Evolutionary conservation across 2,113 vertebrate species (phyloP).

Genomic region (Lipophrys pholis): DNA sequence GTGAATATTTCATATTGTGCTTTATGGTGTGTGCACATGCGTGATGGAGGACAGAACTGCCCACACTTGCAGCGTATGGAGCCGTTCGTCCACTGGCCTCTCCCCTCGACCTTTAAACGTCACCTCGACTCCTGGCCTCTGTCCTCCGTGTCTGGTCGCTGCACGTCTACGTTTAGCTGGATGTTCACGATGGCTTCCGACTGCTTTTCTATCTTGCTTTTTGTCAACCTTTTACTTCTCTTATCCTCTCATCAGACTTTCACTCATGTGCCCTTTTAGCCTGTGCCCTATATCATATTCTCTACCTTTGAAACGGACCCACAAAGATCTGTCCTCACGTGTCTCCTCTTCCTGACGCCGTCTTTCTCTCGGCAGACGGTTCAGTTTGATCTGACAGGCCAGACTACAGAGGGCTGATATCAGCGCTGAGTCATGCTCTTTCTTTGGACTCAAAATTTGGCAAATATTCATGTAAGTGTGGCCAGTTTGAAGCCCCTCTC

Average conservation of each 20-base stretch:
- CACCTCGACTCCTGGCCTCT: not conserved
- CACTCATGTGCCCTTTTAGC: conserved; percentile 13
- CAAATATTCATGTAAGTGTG: not conserved
- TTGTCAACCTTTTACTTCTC: not conserved
- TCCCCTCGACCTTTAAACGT: not conserved
- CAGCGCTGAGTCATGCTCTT: conserved; percentile 39
- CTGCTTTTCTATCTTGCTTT: conserved; percentile 15
- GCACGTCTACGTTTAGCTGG: conserved; percentile 7
- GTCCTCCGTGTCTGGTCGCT: not conserved
- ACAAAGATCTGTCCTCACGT: not conserved
- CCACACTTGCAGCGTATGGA: conserved; percentile 5
- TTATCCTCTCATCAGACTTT: conserved; percentile 20
- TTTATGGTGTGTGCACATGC: conserved; percentile 52
- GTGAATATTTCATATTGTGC: conserved; percentile 78
- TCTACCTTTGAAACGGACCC: conserved; percentile 11
- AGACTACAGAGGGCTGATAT: conserved; percentile 1
- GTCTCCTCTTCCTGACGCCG: conserved; percentile 17
- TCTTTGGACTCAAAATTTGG: conserved; percentile 11
- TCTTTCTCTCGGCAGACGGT: conserved; percentile 16
- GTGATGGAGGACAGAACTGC: conserved; percentile 30
- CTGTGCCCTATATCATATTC: conserved; percentile 12
- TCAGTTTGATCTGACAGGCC: conserved; percentile 30
- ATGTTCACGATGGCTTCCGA: not conserved
- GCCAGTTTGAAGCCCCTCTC: conserved; percentile 10
- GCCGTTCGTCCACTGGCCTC: conserved; percentile 23